A percentile compares a stretch with the other conserved stretches of the same genome.
Conservation (phyloP, 2,113 vertebrate genomes). For the Leptosomus discolor region DNA sequence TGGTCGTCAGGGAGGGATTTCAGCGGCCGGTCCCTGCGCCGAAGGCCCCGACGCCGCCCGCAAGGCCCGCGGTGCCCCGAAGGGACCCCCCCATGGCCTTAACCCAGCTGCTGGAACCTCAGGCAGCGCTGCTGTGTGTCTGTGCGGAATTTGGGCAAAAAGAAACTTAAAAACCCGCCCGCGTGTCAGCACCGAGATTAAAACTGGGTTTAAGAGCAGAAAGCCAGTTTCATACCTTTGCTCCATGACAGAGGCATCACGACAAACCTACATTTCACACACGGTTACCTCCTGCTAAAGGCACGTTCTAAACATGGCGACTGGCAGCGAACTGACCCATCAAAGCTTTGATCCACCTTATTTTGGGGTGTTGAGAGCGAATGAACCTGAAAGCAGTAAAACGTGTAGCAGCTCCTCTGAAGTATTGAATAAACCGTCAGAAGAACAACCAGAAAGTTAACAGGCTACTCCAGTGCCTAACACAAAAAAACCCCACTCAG, state of each 20-base stretch:
- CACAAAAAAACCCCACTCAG: fast-evolving
- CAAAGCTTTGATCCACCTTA: fast-evolving
- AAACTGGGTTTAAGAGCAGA: fast-evolving
- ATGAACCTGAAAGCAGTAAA: neutral
- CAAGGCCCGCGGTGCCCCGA: no score
- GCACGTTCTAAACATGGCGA: no score
- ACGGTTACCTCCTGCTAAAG: fast-evolving
- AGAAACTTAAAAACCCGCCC: fast-evolving
- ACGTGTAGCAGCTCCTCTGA: fast-evolving
- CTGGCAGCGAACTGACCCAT: neutral
- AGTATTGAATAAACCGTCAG: neutral
- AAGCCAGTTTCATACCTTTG: fast-evolving
- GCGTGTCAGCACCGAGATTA: fast-evolving
- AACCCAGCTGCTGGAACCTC: no score
- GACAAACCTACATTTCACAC: fast-evolving
- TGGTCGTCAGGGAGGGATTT: no score
- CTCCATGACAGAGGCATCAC: fast-evolving
- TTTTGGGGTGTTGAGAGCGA: neutral
- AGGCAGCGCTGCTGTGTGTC: fast-evolving
- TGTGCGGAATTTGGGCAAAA: fast-evolving
- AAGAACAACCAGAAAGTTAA: no score
- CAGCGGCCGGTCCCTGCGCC: no score
- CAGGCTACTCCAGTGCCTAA: neutral
- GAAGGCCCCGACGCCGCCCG: no score
- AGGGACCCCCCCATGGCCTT: no score